Percentiles rank a stretch among this genome's conserved stretches.
Evolutionary conservation across 2,113 vertebrate species (phyloP).

Genomic region (Grus americana): DNA sequence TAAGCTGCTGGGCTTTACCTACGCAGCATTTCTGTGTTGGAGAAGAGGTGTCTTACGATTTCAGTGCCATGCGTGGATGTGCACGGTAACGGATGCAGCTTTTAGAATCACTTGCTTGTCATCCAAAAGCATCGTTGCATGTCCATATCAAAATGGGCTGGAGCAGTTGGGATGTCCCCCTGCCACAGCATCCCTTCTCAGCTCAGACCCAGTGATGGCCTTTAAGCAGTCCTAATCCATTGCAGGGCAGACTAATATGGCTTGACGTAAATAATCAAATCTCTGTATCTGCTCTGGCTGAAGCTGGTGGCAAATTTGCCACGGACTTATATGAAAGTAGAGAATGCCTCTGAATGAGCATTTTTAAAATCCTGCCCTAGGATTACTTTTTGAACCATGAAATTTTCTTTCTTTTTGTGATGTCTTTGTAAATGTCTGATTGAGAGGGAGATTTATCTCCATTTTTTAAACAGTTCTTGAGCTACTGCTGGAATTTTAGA

Average conservation of each 20-base stretch:
- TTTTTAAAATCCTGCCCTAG: background rate
- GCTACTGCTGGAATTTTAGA: background rate
- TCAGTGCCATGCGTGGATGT: rapidly evolving
- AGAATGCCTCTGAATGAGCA: background rate
- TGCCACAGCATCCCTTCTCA: background rate
- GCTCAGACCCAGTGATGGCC: background rate
- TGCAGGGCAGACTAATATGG: background rate
- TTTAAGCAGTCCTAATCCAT: background rate
- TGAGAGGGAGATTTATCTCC: background rate
- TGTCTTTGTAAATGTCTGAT: background rate
- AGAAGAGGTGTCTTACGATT: background rate
- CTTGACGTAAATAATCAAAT: background rate
- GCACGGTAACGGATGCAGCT: no score
- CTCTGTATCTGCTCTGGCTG: background rate
- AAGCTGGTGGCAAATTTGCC: background rate
- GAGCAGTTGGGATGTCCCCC: background rate
- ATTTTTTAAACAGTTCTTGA: background rate
- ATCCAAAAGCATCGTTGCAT: background rate
- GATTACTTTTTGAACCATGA: background rate
- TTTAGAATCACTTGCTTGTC: background rate
- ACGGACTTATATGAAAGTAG: background rate
- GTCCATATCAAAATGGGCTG: background rate
- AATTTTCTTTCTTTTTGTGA: background rate
- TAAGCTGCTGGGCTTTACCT: background rate
- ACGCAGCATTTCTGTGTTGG: rapidly evolving